phyloP scores from a whole-genome alignment of 2,113 vertebrate species.

The pig (Sus scrofa) region DNA sequence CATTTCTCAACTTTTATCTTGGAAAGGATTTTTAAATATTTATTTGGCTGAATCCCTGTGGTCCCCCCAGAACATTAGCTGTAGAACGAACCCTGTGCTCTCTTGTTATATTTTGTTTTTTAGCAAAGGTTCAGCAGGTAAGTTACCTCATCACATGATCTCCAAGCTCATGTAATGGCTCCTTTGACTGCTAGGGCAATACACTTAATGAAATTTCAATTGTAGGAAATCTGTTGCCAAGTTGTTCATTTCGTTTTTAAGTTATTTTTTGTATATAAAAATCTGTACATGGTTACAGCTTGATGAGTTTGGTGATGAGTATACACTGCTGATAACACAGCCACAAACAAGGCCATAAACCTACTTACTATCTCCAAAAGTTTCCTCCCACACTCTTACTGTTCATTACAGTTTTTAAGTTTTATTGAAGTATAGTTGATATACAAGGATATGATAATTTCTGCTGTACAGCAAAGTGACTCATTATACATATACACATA shows the following conservation, averaged over 20 bases:
- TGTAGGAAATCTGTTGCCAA: not conserved
- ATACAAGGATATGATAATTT: no score
- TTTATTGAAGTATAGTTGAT: no score
- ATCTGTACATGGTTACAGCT: not conserved
- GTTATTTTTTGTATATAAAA: not conserved
- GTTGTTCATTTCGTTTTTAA: not conserved
- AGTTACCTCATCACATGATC: not conserved
- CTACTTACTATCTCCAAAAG: not conserved
- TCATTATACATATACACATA: no score
- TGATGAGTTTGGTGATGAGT: not conserved
- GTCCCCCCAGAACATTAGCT: not conserved
- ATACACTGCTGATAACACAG: not conserved
- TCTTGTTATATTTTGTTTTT: not conserved
- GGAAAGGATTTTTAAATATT: not conserved
- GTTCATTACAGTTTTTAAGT: no score
- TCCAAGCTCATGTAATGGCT: not conserved
- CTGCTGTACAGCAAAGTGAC: no score
- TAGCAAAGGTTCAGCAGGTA: not conserved
- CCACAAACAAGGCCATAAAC: not conserved
- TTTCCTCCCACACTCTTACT: not conserved
- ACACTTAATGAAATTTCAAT: not conserved
- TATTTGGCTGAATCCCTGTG: not conserved
- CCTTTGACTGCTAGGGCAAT: rapidly evolving
- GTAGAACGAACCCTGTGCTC: not conserved
- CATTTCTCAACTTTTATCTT: not conserved